Base-by-base conservation (phyloP, 2,113 vertebrate species). In the Sorex araneus region DNA sequence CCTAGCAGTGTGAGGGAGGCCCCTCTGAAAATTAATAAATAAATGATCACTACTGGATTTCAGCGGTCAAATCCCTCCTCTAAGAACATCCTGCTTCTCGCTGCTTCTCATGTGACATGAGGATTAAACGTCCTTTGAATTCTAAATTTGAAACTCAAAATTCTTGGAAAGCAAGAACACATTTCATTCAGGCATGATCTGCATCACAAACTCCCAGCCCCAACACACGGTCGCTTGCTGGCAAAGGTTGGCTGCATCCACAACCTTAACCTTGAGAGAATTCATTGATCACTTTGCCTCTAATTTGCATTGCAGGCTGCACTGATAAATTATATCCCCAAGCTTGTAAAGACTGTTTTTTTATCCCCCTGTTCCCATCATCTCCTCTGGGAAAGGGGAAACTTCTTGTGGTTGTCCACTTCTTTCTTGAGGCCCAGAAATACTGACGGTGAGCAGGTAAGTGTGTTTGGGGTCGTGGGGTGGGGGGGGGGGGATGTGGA, bases 61-160 rank as follows among this genome's bases (percentile, higher is more conserved):
- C 27, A 76, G 45, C 40, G 3, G 78, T 21, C 25, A 19, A 84
- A 84, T 3, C 45, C 19, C 19, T 60, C 57, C 19, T 60, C 57
- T 60, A 79, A 87, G 77, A 83, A 78, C 16, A 90, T 15, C 36
- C 47, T 27, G 4, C 36, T 64, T 11, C 2, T 71, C 47, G 27
- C 57, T 27, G 4, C 36, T 64, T 11, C 2, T 71, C 47, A n/a
- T 21, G 3, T 23, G 18, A 74, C 34, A 36, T n/a, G 6, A 4
- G 71, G 32, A 90, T 34, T 36, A 86, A 76, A 66, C n/a, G 36
- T 16, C 50, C 80, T n/a, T 25, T 75, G 27, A 67, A 28, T 85
- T 82, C 54, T 82, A 34, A 88, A 83, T 82, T 70, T 66, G 47
- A 92, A 93, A 88, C 9, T 75, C 76, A n/a, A 60, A 73, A 12